Evolutionary conservation across 2,888 invertebrate genomes (phyloP).

Genomic region (Coenonympha glycerion): DNA sequence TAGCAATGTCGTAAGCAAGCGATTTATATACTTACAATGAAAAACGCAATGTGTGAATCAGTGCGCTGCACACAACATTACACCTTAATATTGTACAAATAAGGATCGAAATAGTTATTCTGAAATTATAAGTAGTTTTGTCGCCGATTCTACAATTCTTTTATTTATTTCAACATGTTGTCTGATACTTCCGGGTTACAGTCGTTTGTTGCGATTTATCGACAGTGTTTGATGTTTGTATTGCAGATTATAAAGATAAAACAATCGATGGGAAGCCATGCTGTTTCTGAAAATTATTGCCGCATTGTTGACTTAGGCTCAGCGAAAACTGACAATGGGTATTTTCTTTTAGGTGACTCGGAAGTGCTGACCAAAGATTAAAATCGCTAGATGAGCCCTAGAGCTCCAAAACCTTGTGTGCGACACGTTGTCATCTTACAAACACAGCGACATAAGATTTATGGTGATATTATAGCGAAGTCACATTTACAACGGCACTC

Average conservation of each 20-base stretch:
- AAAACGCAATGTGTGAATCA: conserved; percentile 29
- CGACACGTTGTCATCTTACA: too few relatives aligned
- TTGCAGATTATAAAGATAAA: conserved; percentile 28
- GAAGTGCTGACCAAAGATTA: too few relatives aligned
- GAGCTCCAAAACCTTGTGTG: too few relatives aligned
- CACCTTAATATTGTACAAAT: conserved; percentile 7
- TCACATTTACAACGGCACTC: too few relatives aligned
- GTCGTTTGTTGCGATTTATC: conserved; percentile 48
- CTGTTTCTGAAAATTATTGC: conserved; percentile 5
- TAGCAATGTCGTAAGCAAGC: conserved; percentile 51
- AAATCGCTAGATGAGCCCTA: too few relatives aligned
- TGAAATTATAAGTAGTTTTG: conserved; percentile 58
- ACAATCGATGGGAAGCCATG: conserved; percentile 13
- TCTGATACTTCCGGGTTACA: conserved; percentile 59
- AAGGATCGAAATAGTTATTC: conserved; percentile 11
- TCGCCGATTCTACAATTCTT: conserved; percentile 42
- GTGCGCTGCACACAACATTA: neutral
- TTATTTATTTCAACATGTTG: conserved; percentile 71
- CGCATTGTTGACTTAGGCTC: neutral
- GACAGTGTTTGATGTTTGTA: conserved; percentile 38
- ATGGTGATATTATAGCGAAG: too few relatives aligned
- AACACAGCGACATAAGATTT: too few relatives aligned
- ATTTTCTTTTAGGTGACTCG: too few relatives aligned
- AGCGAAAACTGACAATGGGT: too few relatives aligned
- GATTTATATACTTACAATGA: conserved; percentile 32